Evolutionary conservation across 2,888 invertebrate genomes (phyloP).

Genomic region (Synanthedon vespiformis): DNA sequence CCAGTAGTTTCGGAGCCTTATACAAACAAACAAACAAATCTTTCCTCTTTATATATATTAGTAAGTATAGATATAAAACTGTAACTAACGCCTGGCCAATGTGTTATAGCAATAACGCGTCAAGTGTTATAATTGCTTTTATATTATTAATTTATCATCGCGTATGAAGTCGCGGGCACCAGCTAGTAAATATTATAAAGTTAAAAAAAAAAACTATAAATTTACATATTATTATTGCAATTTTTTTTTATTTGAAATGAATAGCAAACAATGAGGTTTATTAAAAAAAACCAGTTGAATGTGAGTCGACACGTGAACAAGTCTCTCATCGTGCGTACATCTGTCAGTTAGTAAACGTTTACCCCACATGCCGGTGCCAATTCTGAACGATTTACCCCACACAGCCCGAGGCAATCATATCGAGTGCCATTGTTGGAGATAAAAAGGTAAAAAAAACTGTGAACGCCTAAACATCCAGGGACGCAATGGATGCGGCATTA

Average conservation of each 20-base stretch:
- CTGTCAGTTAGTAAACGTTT: constrained; percentile 4
- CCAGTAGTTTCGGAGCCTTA: no score
- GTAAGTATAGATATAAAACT: no score
- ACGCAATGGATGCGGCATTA: not conserved
- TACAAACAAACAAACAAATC: no score
- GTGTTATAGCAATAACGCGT: no score
- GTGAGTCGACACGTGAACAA: not conserved
- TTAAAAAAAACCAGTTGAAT: not conserved
- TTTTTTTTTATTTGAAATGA: not conserved
- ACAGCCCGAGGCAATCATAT: constrained; percentile 43
- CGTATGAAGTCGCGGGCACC: no score
- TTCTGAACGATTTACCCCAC: constrained; percentile 9
- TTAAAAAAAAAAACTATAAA: no score
- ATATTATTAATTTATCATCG: no score
- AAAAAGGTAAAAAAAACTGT: constrained; percentile 45
- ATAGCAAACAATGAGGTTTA: not conserved
- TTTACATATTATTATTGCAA: not conserved
- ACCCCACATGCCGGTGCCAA: constrained; percentile 3
- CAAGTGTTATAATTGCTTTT: no score
- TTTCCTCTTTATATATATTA: no score
- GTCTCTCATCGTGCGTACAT: not conserved
- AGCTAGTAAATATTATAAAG: no score
- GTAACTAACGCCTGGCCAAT: no score
- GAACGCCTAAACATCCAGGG: not conserved
- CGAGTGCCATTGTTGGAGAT: constrained; percentile 53